A percentile compares a stretch with the other conserved stretches of the same genome.
Evolutionary conservation across 2,888 invertebrate genomes (phyloP).

Genomic region (Ochlodes sylvanus): DNA sequence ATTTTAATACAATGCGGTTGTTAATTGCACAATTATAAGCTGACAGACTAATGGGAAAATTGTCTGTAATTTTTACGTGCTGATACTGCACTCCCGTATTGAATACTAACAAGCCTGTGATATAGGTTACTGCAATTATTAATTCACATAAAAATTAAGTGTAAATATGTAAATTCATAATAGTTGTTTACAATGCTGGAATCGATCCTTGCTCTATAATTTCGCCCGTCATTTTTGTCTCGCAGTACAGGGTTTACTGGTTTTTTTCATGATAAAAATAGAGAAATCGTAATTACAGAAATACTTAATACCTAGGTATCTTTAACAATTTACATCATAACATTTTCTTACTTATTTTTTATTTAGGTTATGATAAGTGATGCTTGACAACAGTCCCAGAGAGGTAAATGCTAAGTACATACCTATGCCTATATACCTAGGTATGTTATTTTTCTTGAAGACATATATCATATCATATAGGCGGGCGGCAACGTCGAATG

Average conservation of each 20-base stretch:
- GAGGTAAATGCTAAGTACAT: no score
- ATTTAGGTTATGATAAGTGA: no score
- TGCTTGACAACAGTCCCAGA: no score
- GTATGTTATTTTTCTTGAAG: no score
- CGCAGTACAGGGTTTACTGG: neutral
- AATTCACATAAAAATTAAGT: conserved; percentile 1
- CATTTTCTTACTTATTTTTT: no score
- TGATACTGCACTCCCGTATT: conserved; percentile 22
- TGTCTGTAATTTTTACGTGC: conserved; percentile 22
- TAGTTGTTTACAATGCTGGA: neutral
- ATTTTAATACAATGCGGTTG: conserved; percentile 30
- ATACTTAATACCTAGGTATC: neutral
- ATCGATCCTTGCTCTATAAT: neutral
- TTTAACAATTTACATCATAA: no score
- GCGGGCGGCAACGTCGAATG: no score
- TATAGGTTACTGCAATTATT: conserved; percentile 14
- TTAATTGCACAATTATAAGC: conserved; percentile 32
- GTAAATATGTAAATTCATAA: conserved; percentile 6
- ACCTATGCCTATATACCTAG: no score
- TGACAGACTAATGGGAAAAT: conserved; percentile 32
- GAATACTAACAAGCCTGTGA: conserved; percentile 22
- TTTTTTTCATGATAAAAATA: neutral
- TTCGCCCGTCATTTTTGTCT: neutral
- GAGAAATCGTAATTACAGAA: neutral
- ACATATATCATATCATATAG: no score